These are phyloP conservation scores for Periplaneta americana DNA, from an alignment of 1,140 invertebrate genomes.

Conservation along the genomic window DNA sequence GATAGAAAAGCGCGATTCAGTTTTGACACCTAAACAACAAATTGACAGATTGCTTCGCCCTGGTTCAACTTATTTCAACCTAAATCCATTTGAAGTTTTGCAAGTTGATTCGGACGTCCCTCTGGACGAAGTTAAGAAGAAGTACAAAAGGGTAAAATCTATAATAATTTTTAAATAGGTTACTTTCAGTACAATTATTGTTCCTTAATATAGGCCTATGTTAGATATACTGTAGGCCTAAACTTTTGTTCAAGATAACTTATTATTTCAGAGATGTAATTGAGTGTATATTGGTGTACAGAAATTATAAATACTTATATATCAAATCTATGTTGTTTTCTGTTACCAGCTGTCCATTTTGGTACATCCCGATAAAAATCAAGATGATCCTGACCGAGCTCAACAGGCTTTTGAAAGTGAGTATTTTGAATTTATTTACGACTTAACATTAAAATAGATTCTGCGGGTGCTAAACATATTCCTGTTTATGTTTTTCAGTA, in stretches of 20 bases:
- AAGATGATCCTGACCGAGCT: constrained; percentile 90
- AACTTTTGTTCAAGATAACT: not conserved
- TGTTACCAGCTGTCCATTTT: constrained; percentile 80
- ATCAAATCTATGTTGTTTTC: no score
- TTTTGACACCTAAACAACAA: constrained; percentile 90
- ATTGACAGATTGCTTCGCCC: constrained; percentile 87
- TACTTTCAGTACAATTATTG: no score
- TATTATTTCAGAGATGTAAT: constrained; percentile 1
- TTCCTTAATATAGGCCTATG: no score
- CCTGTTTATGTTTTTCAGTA: constrained; percentile 46
- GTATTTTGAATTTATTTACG: constrained; percentile 19
- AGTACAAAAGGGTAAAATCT: constrained; percentile 74
- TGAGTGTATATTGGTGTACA: constrained; percentile 1
- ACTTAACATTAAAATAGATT: not conserved
- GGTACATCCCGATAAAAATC: constrained; percentile 98
- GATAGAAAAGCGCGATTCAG: constrained; percentile 88
- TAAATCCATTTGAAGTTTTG: constrained; percentile 94
- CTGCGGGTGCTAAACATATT: not conserved
- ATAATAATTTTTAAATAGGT: constrained; percentile 7
- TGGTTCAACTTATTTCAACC: constrained; percentile 93
- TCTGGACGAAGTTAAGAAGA: constrained; percentile 92
- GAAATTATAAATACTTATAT: not conserved
- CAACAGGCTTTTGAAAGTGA: constrained; percentile 87
- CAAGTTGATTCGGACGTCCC: constrained; percentile 87
- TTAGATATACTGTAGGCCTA: not conserved